phyloP scores from a whole-genome alignment of 1,140 invertebrate genomes.

The Heliothis virescens region DNA sequence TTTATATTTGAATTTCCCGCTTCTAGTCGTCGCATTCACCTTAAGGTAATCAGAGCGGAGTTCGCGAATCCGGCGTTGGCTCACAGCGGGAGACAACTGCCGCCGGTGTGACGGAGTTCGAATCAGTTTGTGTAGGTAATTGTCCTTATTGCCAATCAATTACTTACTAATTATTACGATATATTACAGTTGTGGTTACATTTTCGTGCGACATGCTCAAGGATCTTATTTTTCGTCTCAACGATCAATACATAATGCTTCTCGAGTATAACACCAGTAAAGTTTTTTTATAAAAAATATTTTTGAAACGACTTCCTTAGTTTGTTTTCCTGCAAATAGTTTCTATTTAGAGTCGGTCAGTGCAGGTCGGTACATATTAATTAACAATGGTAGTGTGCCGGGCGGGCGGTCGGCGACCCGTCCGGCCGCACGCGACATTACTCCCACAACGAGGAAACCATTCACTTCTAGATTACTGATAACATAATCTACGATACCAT shows the following conservation, averaged over 20 bases:
- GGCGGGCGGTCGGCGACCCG: constrained; percentile 16
- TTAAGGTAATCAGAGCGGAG: constrained; percentile 5
- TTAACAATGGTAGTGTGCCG: background rate
- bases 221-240: background rate
- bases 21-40: too few species aligned
- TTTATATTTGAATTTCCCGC: too few species aligned
- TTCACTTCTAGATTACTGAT: background rate
- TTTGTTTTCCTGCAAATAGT: background rate
- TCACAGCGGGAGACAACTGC: constrained; percentile 4
- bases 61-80: constrained; percentile 20
- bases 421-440: constrained; percentile 6
- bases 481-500: background rate
- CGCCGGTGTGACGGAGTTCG: background rate
- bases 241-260: background rate
- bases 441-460: constrained; percentile 4
- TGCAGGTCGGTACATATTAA: background rate
- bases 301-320: too few species aligned
- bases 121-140: constrained; percentile 23
- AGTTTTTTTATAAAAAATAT: too few species aligned
- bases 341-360: background rate
- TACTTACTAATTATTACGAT: background rate
- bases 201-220: background rate
- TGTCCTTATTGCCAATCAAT: constrained; percentile 5
- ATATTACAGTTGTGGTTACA: background rate
- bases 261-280: background rate